Evolutionary conservation across 1,140 invertebrate genomes (phyloP).

Genomic region (Drosophila nasuta): DNA sequence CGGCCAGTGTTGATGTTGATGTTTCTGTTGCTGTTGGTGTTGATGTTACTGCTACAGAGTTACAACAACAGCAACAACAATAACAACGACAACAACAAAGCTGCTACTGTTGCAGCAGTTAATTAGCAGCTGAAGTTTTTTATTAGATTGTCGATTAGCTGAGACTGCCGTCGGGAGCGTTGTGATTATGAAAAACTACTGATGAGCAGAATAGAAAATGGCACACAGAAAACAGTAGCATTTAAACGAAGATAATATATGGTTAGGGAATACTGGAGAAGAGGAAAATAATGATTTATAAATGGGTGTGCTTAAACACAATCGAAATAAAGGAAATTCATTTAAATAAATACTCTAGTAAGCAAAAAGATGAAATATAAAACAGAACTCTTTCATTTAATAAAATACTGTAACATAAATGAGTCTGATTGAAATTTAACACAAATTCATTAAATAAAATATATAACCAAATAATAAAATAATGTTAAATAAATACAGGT

Average conservation of each 20-base stretch:
- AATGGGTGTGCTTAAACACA: too few species aligned
- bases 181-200: constrained; percentile 11
- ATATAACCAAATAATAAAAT: too few species aligned
- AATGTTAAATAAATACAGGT: too few species aligned
- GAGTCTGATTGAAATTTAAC: too few species aligned
- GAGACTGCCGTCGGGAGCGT: background rate
- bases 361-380: too few species aligned
- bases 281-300: too few species aligned
- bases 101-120: constrained; percentile 31
- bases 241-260: background rate
- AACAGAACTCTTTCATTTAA: too few species aligned
- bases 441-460: too few species aligned
- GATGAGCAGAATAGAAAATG: constrained; percentile 12
- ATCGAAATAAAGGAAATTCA: too few species aligned
- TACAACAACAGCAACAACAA: background rate
- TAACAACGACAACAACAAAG: background rate
- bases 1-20: constrained; percentile 31
- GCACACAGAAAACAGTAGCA: background rate
- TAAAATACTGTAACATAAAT: too few species aligned
- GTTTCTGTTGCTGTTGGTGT: constrained; percentile 12
- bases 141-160: constrained; percentile 48
- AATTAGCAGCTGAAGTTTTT: constrained; percentile 48
- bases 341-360: too few species aligned
- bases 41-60: background rate
- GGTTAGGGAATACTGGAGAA: too few species aligned